These are phyloP conservation scores for Shargacucullia verbasci DNA, from an alignment of 2,888 invertebrate genomes.

Conservation along the genomic window DNA sequence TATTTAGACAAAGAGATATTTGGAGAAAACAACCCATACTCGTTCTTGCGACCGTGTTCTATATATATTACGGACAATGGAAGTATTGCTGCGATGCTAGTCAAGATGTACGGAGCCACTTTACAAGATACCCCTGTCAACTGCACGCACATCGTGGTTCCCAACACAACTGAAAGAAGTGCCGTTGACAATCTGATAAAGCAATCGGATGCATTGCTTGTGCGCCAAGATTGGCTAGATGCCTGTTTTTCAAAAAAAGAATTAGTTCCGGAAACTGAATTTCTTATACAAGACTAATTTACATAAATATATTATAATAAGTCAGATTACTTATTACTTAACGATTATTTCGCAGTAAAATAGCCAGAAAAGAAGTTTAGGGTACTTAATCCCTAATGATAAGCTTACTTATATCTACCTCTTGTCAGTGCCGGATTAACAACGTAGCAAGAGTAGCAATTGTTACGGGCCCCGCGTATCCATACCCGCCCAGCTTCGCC, in stretches of 20 bases:
- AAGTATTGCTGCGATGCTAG: constrained; percentile 58
- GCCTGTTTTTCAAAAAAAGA: constrained; percentile 65
- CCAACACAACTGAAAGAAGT: constrained; percentile 42
- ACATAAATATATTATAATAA: too few relatives aligned
- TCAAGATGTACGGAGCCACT: constrained; percentile 73
- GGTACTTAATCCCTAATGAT: too few relatives aligned
- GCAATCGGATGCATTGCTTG: constrained; percentile 57
- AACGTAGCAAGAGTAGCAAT: too few relatives aligned
- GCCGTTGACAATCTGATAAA: constrained; percentile 50
- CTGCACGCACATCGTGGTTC: constrained; percentile 74
- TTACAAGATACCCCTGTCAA: constrained; percentile 54
- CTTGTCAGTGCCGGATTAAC: too few relatives aligned
- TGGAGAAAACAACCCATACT: constrained; percentile 69
- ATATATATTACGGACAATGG: constrained; percentile 56
- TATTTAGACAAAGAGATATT: constrained; percentile 86
- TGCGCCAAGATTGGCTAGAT: constrained; percentile 77
- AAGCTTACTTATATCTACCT: too few relatives aligned
- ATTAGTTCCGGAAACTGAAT: constrained; percentile 62
- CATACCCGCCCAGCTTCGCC: too few relatives aligned
- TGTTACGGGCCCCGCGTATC: too few relatives aligned
- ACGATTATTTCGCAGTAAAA: too few relatives aligned
- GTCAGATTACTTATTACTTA: too few relatives aligned
- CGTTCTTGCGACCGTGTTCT: constrained; percentile 73
- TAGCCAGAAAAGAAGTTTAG: too few relatives aligned
- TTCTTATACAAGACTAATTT: constrained; percentile 40